A percentile compares a stretch with the other conserved stretches of the same genome.
Conservation (phyloP, 2,113 vertebrate genomes). For the Clarias magur region DNA sequence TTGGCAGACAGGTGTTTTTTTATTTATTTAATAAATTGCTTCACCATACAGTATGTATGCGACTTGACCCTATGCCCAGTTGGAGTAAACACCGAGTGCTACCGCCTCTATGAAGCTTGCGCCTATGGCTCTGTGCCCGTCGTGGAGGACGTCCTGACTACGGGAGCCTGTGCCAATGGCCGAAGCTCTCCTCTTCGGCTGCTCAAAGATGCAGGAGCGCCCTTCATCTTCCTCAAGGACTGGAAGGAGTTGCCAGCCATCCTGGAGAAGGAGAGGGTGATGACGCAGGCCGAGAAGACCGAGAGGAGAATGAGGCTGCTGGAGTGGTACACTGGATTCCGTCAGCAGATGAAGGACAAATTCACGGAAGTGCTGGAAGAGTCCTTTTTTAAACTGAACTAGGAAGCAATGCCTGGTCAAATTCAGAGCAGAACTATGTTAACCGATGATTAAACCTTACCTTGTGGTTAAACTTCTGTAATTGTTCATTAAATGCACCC, state of each 20-base stretch:
- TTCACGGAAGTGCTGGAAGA: conserved; percentile 86
- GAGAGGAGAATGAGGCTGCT: conserved; percentile 87
- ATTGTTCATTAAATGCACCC: neutral
- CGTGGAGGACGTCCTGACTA: conserved; percentile 87
- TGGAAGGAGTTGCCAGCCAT: conserved; percentile 91
- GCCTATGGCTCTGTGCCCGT: conserved; percentile 91
- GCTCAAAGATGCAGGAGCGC: conserved; percentile 89
- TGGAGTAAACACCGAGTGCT: conserved; percentile 93
- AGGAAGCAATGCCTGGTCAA: conserved; percentile 23
- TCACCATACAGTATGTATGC: conserved; percentile 49
- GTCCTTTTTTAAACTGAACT: conserved; percentile 78
- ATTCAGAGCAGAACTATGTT: neutral
- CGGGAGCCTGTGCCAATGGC: conserved; percentile 75
- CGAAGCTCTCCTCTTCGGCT: conserved; percentile 82
- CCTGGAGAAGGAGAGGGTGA: conserved; percentile 82
- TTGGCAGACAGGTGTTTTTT: neutral
- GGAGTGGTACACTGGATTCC: conserved; percentile 90
- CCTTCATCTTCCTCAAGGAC: conserved; percentile 92
- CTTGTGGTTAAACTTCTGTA: neutral
- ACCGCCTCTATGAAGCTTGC: conserved; percentile 95
- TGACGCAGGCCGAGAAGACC: conserved; percentile 83
- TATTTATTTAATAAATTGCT: too few species aligned
- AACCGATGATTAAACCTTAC: neutral
- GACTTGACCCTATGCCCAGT: conserved; percentile 93
- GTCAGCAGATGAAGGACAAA: conserved; percentile 84